These are phyloP conservation scores for Prionailurus bengalensis DNA, from an alignment of 2,113 vertebrate genomes.

Conservation along the genomic window DNA sequence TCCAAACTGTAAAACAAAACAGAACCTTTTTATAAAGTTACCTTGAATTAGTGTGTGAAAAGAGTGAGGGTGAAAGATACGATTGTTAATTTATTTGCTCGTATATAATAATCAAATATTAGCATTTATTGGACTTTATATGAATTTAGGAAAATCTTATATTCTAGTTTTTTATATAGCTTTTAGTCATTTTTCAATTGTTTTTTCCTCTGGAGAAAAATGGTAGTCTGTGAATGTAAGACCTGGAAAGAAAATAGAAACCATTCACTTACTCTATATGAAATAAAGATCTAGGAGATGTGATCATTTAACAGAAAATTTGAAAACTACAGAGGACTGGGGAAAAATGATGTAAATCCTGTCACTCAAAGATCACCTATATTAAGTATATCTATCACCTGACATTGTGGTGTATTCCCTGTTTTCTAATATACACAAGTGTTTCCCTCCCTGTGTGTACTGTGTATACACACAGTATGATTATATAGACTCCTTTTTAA, in stretches of 20 bases:
- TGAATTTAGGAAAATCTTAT: conserved; percentile 60
- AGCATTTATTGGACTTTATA: neutral
- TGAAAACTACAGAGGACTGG: neutral
- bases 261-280: neutral
- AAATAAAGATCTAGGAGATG: conserved; percentile 2
- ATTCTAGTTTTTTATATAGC: neutral
- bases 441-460: neutral
- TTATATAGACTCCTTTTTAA: neutral
- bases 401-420: neutral
- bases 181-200: conserved; percentile 48
- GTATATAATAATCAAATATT: neutral
- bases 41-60: neutral
- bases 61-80: neutral
- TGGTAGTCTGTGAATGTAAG: conserved; percentile 21
- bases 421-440: neutral
- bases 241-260: neutral
- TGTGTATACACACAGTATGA: neutral
- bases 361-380: neutral
- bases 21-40: neutral
- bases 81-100: conserved; percentile 33
- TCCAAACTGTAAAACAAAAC: neutral
- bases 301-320: conserved; percentile 42
- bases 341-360: neutral
- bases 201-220: conserved; percentile 30
- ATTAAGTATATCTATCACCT: neutral